These are phyloP conservation scores for Python bivittatus DNA, from an alignment of 2,113 vertebrate species.

Conservation along the genomic window DNA sequence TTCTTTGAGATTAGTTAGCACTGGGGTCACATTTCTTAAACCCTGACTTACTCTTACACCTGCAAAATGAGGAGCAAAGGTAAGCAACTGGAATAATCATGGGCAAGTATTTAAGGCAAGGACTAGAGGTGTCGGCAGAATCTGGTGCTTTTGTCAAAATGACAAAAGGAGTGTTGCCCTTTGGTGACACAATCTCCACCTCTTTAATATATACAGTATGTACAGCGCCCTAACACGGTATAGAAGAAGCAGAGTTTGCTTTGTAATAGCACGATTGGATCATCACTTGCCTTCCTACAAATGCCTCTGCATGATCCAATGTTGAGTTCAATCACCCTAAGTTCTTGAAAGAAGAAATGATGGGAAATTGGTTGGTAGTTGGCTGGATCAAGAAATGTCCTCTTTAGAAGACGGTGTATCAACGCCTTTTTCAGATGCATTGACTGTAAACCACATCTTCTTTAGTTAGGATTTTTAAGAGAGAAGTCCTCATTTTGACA, in stretches of 20 bases:
- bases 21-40: conserved; percentile 49
- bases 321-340: background rate
- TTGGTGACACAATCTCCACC: background rate
- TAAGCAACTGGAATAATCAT: background rate
- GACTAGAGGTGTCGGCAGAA: background rate
- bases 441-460: background rate
- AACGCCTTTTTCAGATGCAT: too few species aligned
- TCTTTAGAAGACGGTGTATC: background rate
- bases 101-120: background rate
- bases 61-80: background rate
- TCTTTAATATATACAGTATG: background rate
- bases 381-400: background rate
- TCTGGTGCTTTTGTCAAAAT: background rate
- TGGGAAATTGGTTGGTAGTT: background rate
- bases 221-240: background rate
- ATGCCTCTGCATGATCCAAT: background rate
- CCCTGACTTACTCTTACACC: background rate
- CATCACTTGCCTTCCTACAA: background rate
- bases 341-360: background rate
- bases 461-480: background rate
- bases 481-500: background rate
- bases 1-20: conserved; percentile 51
- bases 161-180: background rate
- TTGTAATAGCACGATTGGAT: background rate
- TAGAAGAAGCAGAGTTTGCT: background rate